Evolutionary conservation across 2,797 vertebrate genomes (phyloP), one percentile per base, ranked within the genome.

Genomic region (Toxotes lorentzi): DNA sequence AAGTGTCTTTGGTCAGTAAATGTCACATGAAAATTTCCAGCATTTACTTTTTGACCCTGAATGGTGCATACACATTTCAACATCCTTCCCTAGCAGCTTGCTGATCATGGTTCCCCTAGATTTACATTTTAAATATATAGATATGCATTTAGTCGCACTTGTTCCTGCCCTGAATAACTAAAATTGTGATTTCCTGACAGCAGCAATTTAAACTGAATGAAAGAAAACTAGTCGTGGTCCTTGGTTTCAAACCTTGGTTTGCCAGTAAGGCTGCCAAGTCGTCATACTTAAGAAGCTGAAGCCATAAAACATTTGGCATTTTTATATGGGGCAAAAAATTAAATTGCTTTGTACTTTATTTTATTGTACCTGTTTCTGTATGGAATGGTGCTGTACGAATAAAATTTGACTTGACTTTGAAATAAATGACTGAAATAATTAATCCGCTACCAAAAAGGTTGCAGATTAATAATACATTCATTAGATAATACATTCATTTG

Each of bases 1-100:
- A 78, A 93, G 95, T 35, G 27, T 24, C 14, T 66, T 69, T 23
- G 0, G 9, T 53, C 53, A n/a, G 34, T 27, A 66, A 59, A 76
- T 32, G 14, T 68, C 34, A 57, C n/a, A 30, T 14, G 24, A 24
- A 48, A 35, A 81, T 67, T 41, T 58, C 14, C 66, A 40, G n/a
- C 7, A 34, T 78, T 78, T 67, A 51, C 47, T 30, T 62, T 57
- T 64, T 21, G 41, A 78, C 65, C 54, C 58, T 27, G 50, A 76
- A 47, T 14, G 21, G n/a, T 19, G 40, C 43, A 8, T 17, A 10
- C 30, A 65, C 56, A 74, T 72, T 69, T 64, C 12, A 21, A 34
- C 24, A 38, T 47, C 40, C 12, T 41, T 69, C 27, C 4, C 17
- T 4, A 27, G 34, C 32, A 27, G 47, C 45, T 3, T 47, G 11